phyloP scores from a whole-genome alignment of 2,113 vertebrate genomes.

The Anoura caudifer region DNA sequence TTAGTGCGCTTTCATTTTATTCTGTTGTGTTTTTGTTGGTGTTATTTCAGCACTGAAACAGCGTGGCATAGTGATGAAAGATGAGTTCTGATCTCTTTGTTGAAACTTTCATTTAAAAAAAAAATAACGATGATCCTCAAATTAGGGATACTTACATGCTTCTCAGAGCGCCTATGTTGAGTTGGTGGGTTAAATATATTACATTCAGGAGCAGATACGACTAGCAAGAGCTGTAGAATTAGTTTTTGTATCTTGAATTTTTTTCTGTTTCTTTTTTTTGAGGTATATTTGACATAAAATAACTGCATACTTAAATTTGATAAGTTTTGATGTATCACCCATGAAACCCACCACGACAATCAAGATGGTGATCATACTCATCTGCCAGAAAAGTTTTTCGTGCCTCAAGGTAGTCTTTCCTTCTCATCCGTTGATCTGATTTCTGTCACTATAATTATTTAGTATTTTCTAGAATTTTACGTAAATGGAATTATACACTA shows the following conservation, averaged over 20 bases:
- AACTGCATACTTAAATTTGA: background rate
- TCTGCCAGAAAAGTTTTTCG: background rate
- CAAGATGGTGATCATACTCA: background rate
- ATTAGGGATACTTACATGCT: background rate
- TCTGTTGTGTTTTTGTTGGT: background rate
- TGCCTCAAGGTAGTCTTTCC: background rate
- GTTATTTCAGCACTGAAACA: background rate
- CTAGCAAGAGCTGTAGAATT: background rate
- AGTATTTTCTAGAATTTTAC: background rate
- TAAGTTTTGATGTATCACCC: background rate
- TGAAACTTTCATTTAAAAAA: background rate
- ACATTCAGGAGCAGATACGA: background rate
- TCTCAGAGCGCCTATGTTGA: background rate
- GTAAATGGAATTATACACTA: background rate
- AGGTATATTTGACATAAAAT: background rate
- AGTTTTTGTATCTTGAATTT: background rate
- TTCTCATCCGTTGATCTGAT: background rate
- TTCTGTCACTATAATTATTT: slow-evolving; percentile 4
- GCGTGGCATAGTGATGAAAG: background rate
- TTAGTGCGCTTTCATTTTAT: background rate
- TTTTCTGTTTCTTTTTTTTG: background rate
- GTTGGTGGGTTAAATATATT: background rate
- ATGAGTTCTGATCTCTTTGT: slow-evolving; percentile 11
- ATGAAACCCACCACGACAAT: background rate
- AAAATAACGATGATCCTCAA: background rate